Evolutionary conservation across 1,140 invertebrate genomes (phyloP).

Genomic region (Procambarus clarkii): DNA sequence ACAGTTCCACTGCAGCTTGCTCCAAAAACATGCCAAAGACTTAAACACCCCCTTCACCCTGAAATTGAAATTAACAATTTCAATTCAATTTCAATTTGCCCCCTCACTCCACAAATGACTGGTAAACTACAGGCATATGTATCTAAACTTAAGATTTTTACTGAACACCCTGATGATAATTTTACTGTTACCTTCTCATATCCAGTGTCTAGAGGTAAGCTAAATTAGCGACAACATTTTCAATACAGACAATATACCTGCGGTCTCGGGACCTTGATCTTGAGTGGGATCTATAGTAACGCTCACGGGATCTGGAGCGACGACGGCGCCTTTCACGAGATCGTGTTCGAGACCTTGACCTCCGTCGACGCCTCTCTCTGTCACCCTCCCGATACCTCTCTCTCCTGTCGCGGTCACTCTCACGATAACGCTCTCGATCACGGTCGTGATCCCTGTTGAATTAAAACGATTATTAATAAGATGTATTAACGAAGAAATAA

Average conservation of each 20-base stretch:
- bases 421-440: conserved; percentile 72
- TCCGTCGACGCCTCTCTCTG: conserved; percentile 68
- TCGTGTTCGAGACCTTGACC: conserved; percentile 68
- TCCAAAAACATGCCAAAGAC: no score
- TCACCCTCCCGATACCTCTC: conserved; percentile 64
- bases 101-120: no score
- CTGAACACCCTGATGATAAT: no score
- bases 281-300: conserved; percentile 69
- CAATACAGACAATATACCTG: conserved; percentile 37
- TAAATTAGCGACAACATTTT: not conserved
- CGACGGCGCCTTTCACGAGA: conserved; percentile 68
- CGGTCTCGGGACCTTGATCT: conserved; percentile 67
- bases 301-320: conserved; percentile 73
- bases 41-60: no score
- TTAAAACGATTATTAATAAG: not conserved
- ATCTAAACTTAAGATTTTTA: no score
- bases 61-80: no score
- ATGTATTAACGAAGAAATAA: no score
- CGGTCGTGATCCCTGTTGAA: conserved; percentile 64
- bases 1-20: no score
- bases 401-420: conserved; percentile 70
- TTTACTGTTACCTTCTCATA: no score
- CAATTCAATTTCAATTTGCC: no score
- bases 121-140: no score
- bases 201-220: no score